These are phyloP conservation scores for Ammodytes marinus DNA, from an alignment of 2,113 vertebrate species.

Conservation along the genomic window DNA sequence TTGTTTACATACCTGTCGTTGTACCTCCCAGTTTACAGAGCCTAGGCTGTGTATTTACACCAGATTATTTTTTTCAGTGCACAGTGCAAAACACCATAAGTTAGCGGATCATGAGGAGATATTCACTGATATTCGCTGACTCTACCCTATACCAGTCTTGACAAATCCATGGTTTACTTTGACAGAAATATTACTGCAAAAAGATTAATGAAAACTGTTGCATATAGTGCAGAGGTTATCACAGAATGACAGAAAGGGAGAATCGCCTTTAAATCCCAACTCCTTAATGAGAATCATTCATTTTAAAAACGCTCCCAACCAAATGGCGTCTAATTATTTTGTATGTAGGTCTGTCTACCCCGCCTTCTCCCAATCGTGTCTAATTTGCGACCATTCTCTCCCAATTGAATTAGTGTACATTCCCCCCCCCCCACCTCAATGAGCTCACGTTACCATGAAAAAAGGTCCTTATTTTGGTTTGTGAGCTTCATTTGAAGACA, in stretches of 20 bases:
- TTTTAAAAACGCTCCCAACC: conserved; percentile 13
- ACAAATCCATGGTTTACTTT: neutral
- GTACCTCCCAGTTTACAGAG: no score
- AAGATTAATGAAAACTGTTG: neutral
- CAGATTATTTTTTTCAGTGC: no score
- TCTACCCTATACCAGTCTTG: neutral
- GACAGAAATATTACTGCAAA: neutral
- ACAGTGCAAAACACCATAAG: no score
- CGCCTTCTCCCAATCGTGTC: conserved; percentile 18
- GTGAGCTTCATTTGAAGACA: conserved; percentile 48
- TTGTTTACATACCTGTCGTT: no score
- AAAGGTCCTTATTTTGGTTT: conserved; percentile 55
- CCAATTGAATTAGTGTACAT: conserved; percentile 32
- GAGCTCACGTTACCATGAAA: conserved; percentile 57
- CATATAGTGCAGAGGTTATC: neutral
- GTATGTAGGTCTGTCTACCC: neutral
- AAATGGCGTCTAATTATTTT: conserved; percentile 19
- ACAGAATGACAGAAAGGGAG: neutral
- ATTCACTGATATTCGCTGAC: neutral
- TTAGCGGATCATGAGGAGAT: no score
- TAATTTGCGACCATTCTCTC: conserved; percentile 4
- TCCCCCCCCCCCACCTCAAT: conserved; percentile 54
- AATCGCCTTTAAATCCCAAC: neutral
- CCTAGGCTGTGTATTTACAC: no score
- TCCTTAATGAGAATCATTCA: conserved; percentile 9